Percentiles rank a stretch among this genome's conserved stretches.
phyloP scores from a whole-genome alignment of 2,888 invertebrate genomes.

The Epirrita christyi region DNA sequence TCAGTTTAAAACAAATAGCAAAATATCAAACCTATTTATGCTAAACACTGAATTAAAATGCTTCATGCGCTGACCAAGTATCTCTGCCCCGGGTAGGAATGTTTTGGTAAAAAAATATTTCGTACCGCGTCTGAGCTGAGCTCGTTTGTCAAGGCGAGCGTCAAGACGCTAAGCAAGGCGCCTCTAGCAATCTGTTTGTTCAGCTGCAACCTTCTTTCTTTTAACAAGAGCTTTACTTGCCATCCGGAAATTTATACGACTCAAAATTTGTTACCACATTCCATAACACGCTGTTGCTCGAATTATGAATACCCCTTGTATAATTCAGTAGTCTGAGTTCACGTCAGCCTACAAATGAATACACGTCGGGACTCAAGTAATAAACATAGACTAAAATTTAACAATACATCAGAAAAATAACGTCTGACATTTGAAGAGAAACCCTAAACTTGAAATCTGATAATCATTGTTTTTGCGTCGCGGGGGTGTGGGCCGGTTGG shows the following conservation, averaged over 20 bases:
- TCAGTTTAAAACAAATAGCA: neutral
- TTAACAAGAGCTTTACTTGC: constrained; percentile 76
- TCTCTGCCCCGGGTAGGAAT: constrained; percentile 38
- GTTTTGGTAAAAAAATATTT: constrained; percentile 59
- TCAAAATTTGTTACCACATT: constrained; percentile 60
- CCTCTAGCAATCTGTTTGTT: constrained; percentile 74
- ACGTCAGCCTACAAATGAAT: no score
- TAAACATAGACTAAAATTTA: neutral
- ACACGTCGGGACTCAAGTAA: neutral
- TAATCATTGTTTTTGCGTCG: constrained; percentile 39
- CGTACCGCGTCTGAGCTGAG: constrained; percentile 50
- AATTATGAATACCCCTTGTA: neutral
- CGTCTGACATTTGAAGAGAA: constrained; percentile 14
- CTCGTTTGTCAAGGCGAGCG: constrained; percentile 64
- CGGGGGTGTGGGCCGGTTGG: constrained; percentile 27
- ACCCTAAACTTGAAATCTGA: constrained; percentile 24
- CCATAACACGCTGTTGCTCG: constrained; percentile 46
- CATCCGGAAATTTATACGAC: constrained; percentile 70
- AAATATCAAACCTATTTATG: neutral
- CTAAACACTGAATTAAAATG: constrained; percentile 29
- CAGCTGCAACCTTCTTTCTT: constrained; percentile 76
- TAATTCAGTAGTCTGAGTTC: neutral
- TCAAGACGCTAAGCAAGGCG: constrained; percentile 43
- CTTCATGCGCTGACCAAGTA: constrained; percentile 32
- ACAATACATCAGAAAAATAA: constrained; percentile 12